phyloP scores from a whole-genome alignment of 2,113 vertebrate species.

The Ariopsis seemanni region DNA sequence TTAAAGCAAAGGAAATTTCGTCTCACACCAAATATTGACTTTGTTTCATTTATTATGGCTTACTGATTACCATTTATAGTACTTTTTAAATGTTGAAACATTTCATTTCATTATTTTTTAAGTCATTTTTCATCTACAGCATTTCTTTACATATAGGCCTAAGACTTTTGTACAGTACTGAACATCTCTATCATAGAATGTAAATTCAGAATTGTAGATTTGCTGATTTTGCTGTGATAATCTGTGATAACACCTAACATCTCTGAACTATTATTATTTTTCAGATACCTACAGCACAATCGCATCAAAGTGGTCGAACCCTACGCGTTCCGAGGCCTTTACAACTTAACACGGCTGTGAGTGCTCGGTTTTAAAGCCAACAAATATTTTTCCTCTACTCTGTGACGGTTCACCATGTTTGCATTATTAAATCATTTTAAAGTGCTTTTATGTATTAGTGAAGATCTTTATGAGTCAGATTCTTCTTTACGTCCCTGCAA shows the following conservation, averaged over 20 bases:
- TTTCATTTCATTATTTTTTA: no score
- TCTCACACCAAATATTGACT: no score
- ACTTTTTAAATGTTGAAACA: no score
- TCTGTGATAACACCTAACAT: background rate
- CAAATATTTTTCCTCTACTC: background rate
- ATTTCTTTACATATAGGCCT: no score
- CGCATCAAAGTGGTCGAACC: constrained; percentile 79
- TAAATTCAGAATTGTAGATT: background rate
- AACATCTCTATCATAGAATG: background rate
- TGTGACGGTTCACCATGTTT: background rate
- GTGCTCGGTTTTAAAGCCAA: constrained; percentile 61
- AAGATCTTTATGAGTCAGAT: background rate
- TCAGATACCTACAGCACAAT: constrained; percentile 90
- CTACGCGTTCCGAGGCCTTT: constrained; percentile 86
- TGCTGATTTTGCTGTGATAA: background rate
- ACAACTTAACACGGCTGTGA: constrained; percentile 89
- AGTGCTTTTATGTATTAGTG: background rate
- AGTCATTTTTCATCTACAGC: no score
- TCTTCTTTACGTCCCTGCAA: background rate
- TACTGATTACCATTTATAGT: no score
- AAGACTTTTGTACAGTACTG: no score
- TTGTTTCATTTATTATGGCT: no score
- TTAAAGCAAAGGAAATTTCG: no score
- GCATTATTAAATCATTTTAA: background rate
- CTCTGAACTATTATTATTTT: background rate